These are phyloP conservation scores for Colinus virginianus DNA, from an alignment of 2,113 vertebrate genomes.

Conservation along the genomic window DNA sequence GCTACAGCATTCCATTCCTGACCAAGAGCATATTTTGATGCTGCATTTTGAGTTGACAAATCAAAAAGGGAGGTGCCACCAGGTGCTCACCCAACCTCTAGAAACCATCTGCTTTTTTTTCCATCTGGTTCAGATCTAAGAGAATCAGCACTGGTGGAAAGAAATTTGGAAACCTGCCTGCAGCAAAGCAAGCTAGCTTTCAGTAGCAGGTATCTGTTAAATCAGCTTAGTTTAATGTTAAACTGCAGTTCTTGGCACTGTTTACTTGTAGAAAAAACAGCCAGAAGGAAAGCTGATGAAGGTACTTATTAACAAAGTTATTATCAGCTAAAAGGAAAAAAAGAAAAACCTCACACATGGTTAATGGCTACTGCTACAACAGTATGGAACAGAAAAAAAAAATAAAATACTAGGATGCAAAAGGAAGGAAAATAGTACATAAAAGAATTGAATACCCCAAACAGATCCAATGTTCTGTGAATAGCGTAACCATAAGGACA, in stretches of 20 bases:
- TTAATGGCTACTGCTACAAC: neutral
- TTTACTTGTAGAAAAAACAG: neutral
- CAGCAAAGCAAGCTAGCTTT: neutral
- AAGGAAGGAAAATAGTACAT: neutral
- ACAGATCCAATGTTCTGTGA: neutral
- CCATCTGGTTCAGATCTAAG: neutral
- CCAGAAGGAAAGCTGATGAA: neutral
- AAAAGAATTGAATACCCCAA: neutral
- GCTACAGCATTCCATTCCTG: neutral
- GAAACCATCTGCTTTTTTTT: neutral
- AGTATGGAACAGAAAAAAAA: neutral
- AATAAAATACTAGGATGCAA: neutral
- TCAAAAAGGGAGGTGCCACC: neutral
- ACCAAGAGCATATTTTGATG: neutral
- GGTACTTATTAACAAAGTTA: neutral
- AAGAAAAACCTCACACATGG: neutral
- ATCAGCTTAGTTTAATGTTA: neutral
- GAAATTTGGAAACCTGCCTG: accelerated
- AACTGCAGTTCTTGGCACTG: neutral
- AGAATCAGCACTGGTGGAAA: neutral
- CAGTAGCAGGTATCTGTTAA: neutral
- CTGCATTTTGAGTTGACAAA: neutral
- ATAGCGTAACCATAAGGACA: neutral
- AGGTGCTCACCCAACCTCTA: neutral
- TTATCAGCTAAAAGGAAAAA: neutral